Evolutionary conservation across 1,140 invertebrate species (phyloP).

Genomic region (Cylas formicarius): DNA sequence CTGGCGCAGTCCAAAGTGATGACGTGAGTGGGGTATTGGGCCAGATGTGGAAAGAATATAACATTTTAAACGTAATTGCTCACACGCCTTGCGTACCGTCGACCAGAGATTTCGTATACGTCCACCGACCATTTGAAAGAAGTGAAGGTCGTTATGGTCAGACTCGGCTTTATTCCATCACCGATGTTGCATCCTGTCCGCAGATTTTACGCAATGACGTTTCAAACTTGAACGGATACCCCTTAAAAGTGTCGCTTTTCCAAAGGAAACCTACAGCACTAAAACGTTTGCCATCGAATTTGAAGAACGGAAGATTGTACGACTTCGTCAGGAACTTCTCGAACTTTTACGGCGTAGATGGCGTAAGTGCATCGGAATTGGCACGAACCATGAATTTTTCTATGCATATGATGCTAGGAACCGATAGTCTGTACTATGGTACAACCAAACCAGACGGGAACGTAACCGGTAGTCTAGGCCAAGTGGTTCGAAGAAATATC

Average conservation of each 20-base stretch:
- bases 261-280: slow-evolving; percentile 11
- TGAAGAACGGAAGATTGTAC: slow-evolving; percentile 8
- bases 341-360: slow-evolving; percentile 15
- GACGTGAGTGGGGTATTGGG: not conserved
- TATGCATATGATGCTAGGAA: not conserved
- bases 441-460: not conserved
- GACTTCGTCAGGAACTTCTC: not conserved
- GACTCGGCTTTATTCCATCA: not conserved
- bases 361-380: slow-evolving; percentile 9
- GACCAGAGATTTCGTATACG: not conserved
- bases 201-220: slow-evolving; percentile 3
- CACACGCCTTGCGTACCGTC: slow-evolving; percentile 1
- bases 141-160: slow-evolving; percentile 1
- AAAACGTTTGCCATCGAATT: not conserved
- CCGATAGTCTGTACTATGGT: slow-evolving; percentile 5
- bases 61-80: slow-evolving; percentile 10
- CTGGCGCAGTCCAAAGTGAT: not conserved
- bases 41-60: slow-evolving; percentile 3
- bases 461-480: slow-evolving; percentile 4
- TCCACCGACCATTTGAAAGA: slow-evolving; percentile 14
- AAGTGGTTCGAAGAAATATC: not conserved
- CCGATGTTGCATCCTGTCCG: not conserved
- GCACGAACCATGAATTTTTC: slow-evolving; percentile 11
- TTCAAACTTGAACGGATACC: slow-evolving; percentile 6
- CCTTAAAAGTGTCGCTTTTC: slow-evolving; percentile 17